A percentile compares a stretch with the other conserved stretches of the same genome.
Evolutionary conservation across 2,888 invertebrate genomes (phyloP).

Genomic region (Latheticus oryzae): DNA sequence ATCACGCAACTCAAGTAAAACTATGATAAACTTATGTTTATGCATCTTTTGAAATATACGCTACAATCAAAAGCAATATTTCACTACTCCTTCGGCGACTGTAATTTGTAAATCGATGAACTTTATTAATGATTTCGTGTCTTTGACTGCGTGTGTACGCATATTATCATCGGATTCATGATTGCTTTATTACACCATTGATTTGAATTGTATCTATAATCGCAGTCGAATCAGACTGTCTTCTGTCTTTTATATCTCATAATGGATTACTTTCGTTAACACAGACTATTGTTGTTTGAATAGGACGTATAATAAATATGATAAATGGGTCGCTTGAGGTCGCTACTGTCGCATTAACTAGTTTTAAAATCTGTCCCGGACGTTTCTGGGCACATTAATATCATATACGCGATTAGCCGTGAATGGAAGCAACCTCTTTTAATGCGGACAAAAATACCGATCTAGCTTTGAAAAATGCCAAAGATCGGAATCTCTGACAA

Average conservation of each 20-base stretch:
- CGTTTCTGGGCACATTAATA: slow-evolving; percentile 65
- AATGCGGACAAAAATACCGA: slow-evolving; percentile 57
- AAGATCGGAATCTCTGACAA: background rate
- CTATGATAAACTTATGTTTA: slow-evolving; percentile 59
- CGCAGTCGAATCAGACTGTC: background rate
- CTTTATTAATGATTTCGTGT: slow-evolving; percentile 34
- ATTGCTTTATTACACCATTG: slow-evolving; percentile 32
- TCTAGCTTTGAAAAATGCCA: background rate
- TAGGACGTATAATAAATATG: slow-evolving; percentile 61
- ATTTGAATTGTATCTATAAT: slow-evolving; percentile 5
- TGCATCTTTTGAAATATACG: slow-evolving; percentile 46
- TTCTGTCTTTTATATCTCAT: no score
- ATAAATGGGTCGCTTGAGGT: slow-evolving; percentile 62
- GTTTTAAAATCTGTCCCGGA: slow-evolving; percentile 65
- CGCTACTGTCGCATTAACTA: slow-evolving; percentile 64
- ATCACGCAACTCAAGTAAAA: slow-evolving; percentile 57
- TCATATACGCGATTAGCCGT: slow-evolving; percentile 66
- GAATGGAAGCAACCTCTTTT: slow-evolving; percentile 62
- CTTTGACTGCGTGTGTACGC: slow-evolving; percentile 19
- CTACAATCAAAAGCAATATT: slow-evolving; percentile 21
- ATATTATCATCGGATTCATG: slow-evolving; percentile 28
- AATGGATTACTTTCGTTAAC: slow-evolving; percentile 57
- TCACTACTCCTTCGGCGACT: slow-evolving; percentile 29
- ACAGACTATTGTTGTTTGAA: slow-evolving; percentile 60
- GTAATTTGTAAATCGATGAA: slow-evolving; percentile 37